These are phyloP conservation scores for Penelope pileata DNA, from an alignment of 2,113 vertebrate genomes.

Conservation along the genomic window DNA sequence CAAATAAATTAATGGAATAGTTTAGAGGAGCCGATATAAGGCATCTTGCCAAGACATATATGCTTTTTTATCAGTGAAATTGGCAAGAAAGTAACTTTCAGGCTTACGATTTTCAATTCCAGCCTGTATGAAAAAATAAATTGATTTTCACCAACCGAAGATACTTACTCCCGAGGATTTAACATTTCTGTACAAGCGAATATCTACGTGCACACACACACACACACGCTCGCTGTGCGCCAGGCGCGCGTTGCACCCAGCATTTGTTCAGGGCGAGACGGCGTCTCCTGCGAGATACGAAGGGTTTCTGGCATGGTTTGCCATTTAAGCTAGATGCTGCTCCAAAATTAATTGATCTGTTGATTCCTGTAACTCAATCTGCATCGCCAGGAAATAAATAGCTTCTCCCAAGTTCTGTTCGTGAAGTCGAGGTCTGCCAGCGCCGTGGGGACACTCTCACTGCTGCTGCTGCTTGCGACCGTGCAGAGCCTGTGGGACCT, in stretches of 20 bases:
- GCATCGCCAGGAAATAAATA: neutral
- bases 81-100: constrained; percentile 77
- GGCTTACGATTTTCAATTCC: constrained; percentile 78
- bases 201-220: constrained; percentile 19
- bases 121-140: constrained; percentile 76
- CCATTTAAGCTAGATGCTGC: neutral
- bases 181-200: constrained; percentile 68
- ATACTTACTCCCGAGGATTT: constrained; percentile 76
- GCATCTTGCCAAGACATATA: constrained; percentile 68
- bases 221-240: neutral
- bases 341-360: constrained; percentile 49
- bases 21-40: constrained; percentile 66
- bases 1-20: constrained; percentile 79
- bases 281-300: neutral
- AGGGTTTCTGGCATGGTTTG: constrained; percentile 3
- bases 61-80: constrained; percentile 77
- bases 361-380: constrained; percentile 16
- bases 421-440: neutral
- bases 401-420: constrained; percentile 31
- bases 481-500: no score
- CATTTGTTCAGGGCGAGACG: neutral
- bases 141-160: constrained; percentile 77
- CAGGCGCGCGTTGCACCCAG: neutral
- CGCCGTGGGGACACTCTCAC: rapidly evolving
- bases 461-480: neutral